Evolutionary conservation across 2,797 vertebrate species (phyloP).

Genomic region (Megalops cyprinoides): DNA sequence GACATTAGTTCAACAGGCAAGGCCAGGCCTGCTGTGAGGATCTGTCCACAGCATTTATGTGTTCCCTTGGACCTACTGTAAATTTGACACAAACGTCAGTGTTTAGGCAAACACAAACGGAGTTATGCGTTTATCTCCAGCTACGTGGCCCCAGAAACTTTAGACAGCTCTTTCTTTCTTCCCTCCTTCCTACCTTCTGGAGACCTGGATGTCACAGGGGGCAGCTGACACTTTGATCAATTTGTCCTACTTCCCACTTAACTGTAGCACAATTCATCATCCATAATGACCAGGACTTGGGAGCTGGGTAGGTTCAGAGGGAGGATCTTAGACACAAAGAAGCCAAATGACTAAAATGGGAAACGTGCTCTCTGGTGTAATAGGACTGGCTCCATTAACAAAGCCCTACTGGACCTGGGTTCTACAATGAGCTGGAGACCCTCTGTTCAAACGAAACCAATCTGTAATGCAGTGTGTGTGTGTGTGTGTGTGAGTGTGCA

Average conservation of each 20-base stretch:
- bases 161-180: slow-evolving; percentile 63
- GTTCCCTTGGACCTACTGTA: slow-evolving; percentile 57
- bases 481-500: not conserved
- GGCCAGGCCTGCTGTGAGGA: slow-evolving; percentile 49
- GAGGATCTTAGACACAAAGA: slow-evolving; percentile 65
- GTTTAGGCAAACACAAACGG: slow-evolving; percentile 52
- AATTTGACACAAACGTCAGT: slow-evolving; percentile 48
- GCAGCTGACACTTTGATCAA: slow-evolving; percentile 83
- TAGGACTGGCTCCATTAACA: slow-evolving; percentile 70
- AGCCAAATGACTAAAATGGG: slow-evolving; percentile 74
- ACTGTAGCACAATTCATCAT: slow-evolving; percentile 83
- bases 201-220: slow-evolving; percentile 76
- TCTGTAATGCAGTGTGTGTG: not conserved
- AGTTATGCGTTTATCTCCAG: slow-evolving; percentile 74
- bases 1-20: slow-evolving; percentile 37
- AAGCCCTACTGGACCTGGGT: slow-evolving; percentile 61
- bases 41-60: slow-evolving; percentile 53
- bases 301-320: slow-evolving; percentile 65
- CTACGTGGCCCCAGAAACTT: slow-evolving; percentile 68
- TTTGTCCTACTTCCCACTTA: slow-evolving; percentile 81
- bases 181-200: slow-evolving; percentile 67
- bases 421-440: slow-evolving; percentile 48
- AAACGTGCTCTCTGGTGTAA: slow-evolving; percentile 67
- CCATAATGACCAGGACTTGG: slow-evolving; percentile 71
- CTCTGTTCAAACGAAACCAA: slow-evolving; percentile 32